Conservation (phyloP, 2,113 vertebrate genomes). For the Lathamus discolor region DNA sequence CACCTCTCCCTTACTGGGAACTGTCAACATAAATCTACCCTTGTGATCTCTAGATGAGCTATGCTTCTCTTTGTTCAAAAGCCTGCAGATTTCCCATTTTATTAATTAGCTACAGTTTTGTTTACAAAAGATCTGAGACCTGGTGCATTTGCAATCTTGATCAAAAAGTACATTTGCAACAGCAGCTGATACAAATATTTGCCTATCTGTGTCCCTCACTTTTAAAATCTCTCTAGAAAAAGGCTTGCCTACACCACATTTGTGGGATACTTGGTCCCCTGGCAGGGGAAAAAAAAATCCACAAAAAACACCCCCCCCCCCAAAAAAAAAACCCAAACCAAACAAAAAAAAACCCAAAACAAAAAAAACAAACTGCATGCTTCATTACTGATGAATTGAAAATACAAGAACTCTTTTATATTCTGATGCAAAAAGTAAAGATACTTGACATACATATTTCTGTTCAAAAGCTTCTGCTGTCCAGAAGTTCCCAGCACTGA, state of each 20-base stretch:
- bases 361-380: not conserved
- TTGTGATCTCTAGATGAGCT: not conserved
- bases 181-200: not conserved
- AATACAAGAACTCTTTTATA: not conserved
- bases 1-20: not conserved
- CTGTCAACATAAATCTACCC: not conserved
- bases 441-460: not conserved
- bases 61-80: not conserved
- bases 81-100: not conserved
- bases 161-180: not conserved
- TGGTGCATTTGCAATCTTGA: not conserved
- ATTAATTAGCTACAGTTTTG: not conserved
- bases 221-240: not conserved
- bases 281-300: fast-evolving
- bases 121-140: not conserved
- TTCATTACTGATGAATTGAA: not conserved
- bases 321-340: too few species aligned
- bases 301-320: too few species aligned
- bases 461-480: not conserved
- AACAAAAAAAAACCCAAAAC: too few species aligned
- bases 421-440: not conserved
- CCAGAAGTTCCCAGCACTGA: not conserved
- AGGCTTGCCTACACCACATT: not conserved
- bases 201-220: not conserved
- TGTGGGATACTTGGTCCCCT: not conserved